Conservation (phyloP, 2,797 vertebrate genomes). For the Notoglanidium macrostoma region DNA sequence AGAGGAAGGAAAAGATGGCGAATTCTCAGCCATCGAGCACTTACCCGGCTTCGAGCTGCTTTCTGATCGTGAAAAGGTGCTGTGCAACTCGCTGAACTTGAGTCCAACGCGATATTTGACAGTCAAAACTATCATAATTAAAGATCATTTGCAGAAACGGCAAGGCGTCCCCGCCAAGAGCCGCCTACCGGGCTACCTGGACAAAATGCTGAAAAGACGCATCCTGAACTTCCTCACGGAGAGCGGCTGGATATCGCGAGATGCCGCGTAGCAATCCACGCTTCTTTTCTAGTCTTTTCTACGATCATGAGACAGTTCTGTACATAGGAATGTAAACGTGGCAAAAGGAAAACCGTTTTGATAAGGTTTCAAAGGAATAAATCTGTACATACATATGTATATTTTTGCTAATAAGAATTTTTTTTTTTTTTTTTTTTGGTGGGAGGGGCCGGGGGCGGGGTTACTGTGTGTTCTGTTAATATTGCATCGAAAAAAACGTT, state of each 20-base stretch:
- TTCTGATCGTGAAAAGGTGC: constrained; percentile 93
- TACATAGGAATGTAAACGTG: constrained; percentile 34
- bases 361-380: constrained; percentile 29
- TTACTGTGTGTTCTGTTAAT: neutral
- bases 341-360: constrained; percentile 10
- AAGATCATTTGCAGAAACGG: constrained; percentile 94
- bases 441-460: neutral
- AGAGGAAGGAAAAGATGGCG: constrained; percentile 88
- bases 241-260: constrained; percentile 97
- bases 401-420: constrained; percentile 43
- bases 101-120: constrained; percentile 94
- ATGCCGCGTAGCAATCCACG: constrained; percentile 79
- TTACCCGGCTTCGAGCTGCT: constrained; percentile 91
- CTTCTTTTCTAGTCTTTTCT: constrained; percentile 34
- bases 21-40: constrained; percentile 92
- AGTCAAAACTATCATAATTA: constrained; percentile 97
- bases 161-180: constrained; percentile 96
- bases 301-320: neutral
- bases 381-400: constrained; percentile 38
- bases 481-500: neutral
- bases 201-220: constrained; percentile 95
- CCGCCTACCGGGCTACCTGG: constrained; percentile 92
- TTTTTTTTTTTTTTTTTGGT: neutral
- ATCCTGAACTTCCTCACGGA: constrained; percentile 96
- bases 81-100: constrained; percentile 90